These are phyloP conservation scores for Ochotona princeps DNA, from an alignment of 2,113 vertebrate species.

Conservation along the genomic window DNA sequence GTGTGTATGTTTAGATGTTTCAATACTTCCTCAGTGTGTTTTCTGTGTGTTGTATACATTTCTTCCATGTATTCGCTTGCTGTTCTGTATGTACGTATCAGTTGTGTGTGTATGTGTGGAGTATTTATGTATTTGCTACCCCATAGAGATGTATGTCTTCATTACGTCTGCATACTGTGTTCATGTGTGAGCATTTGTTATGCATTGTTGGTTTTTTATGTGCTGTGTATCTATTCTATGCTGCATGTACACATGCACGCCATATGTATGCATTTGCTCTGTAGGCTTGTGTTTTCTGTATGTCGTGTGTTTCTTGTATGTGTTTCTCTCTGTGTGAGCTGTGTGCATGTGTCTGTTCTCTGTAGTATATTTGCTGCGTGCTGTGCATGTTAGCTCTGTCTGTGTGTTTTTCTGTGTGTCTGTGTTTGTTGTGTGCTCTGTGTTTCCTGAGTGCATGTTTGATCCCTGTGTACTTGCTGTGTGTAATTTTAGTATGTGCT, in stretches of 20 bases:
- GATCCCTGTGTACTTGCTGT: too few species aligned
- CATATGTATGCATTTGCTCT: too few species aligned
- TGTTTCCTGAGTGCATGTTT: too few species aligned
- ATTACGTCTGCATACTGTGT: not conserved
- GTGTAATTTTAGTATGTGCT: too few species aligned
- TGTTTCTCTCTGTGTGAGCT: not conserved
- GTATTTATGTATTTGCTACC: not conserved
- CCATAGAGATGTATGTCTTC: too few species aligned
- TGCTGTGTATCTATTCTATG: not conserved
- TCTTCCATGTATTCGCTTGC: not conserved
- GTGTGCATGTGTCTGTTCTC: too few species aligned
- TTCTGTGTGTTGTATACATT: too few species aligned
- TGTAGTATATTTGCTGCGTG: too few species aligned
- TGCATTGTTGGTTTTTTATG: not conserved
- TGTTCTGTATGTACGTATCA: not conserved
- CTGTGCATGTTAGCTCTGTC: too few species aligned
- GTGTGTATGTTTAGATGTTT: not conserved
- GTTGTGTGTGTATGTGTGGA: not conserved
- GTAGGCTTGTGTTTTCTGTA: not conserved
- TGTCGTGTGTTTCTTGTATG: not conserved
- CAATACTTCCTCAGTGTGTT: not conserved
- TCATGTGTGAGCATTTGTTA: not conserved
- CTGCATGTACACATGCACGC: too few species aligned
- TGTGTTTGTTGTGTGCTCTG: too few species aligned
- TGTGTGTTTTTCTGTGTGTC: too few species aligned